These are phyloP conservation scores for Xenops minutus DNA, from an alignment of 2,797 vertebrate species.

Conservation along the genomic window DNA sequence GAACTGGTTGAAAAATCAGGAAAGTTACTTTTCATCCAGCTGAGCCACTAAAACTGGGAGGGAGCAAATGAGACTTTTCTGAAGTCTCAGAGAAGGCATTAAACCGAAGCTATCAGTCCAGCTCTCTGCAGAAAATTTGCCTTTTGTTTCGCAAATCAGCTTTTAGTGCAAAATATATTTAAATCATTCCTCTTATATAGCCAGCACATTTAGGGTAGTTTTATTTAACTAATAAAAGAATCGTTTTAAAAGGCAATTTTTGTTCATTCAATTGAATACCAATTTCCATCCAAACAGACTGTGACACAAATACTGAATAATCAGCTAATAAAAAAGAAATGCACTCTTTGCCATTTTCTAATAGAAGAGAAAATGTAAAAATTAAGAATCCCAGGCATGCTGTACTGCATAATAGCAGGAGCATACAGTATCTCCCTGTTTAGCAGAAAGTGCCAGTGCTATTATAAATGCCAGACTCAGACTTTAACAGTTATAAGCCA, in stretches of 20 bases:
- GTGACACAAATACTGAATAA: slow-evolving; percentile 56
- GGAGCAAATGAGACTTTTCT: slow-evolving; percentile 21
- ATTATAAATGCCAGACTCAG: not conserved
- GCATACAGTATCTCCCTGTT: not conserved
- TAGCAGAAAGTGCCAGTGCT: not conserved
- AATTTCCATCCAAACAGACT: slow-evolving; percentile 38
- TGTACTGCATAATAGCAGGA: not conserved
- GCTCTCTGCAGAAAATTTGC: not conserved
- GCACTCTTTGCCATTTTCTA: slow-evolving; percentile 20
- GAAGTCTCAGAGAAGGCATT: not conserved
- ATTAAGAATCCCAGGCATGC: slow-evolving; percentile 10
- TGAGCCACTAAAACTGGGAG: not conserved
- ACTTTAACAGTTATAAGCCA: not conserved
- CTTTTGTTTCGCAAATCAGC: slow-evolving; percentile 50
- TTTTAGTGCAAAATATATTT: slow-evolving; percentile 44
- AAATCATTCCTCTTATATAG: slow-evolving; percentile 6
- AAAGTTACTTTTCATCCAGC: slow-evolving; percentile 2
- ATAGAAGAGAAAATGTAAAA: slow-evolving; percentile 47
- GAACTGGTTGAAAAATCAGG: not conserved
- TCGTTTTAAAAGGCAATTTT: slow-evolving; percentile 53
- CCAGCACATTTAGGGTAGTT: slow-evolving; percentile 20
- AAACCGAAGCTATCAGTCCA: not conserved
- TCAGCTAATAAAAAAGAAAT: slow-evolving; percentile 47
- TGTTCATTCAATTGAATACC: slow-evolving; percentile 49
- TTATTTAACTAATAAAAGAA: slow-evolving; percentile 62